phyloP scores from a whole-genome alignment of 2,888 invertebrate species.

The Scaptomyza caliginosa region DNA sequence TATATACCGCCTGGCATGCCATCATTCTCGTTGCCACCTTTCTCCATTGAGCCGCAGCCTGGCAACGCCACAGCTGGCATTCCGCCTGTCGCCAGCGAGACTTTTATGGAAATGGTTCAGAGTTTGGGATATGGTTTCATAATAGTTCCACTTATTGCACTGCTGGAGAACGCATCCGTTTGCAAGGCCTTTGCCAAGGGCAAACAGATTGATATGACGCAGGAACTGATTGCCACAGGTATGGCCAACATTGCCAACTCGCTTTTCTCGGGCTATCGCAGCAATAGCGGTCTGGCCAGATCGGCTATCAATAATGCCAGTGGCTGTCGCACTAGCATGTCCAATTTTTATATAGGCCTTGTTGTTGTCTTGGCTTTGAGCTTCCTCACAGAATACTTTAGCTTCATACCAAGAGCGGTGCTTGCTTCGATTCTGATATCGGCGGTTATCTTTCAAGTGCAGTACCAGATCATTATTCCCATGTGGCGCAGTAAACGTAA shows the following conservation, averaged over 20 bases:
- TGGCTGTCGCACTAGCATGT: conserved; percentile 93
- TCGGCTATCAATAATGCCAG: conserved; percentile 94
- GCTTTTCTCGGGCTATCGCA: conserved; percentile 92
- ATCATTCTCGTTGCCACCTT: conserved; percentile 87
- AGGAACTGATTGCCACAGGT: conserved; percentile 94
- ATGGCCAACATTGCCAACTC: conserved; percentile 91
- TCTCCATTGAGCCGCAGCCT: conserved; percentile 85
- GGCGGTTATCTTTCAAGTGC: conserved; percentile 95
- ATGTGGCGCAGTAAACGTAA: conserved; percentile 95
- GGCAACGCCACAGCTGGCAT: conserved; percentile 73
- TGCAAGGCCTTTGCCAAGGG: conserved; percentile 87
- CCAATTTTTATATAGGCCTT: conserved; percentile 91
- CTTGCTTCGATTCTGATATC: conserved; percentile 95
- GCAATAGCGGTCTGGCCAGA: conserved; percentile 91
- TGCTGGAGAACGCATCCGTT: conserved; percentile 95
- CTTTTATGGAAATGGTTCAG: conserved; percentile 89
- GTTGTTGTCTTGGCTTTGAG: conserved; percentile 92
- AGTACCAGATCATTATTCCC: conserved; percentile 91
- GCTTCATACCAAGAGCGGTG: conserved; percentile 93
- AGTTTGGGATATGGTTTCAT: conserved; percentile 92
- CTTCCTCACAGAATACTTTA: conserved; percentile 94
- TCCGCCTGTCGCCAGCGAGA: conserved; percentile 56
- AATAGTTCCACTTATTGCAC: conserved; percentile 93
- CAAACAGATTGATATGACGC: conserved; percentile 93
- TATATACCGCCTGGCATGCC: conserved; percentile 91